A percentile compares a stretch with the other conserved stretches of the same genome.
Conservation (phyloP, 2,113 vertebrate species). For the Apteryx owenii region DNA sequence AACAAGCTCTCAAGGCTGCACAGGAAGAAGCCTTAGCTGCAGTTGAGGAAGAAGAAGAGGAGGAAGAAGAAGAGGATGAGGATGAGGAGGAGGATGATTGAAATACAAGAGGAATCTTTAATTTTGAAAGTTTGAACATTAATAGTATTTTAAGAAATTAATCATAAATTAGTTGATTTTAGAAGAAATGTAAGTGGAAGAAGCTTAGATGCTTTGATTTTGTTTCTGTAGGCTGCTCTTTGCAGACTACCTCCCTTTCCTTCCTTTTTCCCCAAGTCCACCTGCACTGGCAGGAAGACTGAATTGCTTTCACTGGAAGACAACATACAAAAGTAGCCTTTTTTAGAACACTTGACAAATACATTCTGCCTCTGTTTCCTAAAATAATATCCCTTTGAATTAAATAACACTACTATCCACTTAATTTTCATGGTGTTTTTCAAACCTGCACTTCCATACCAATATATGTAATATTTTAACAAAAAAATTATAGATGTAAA, state of each 20-base stretch:
- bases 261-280: no score
- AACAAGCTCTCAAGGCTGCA: conserved; percentile 78
- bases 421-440: fast-evolving
- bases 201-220: not conserved
- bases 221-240: not conserved
- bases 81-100: conserved; percentile 75
- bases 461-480: not conserved
- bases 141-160: not conserved
- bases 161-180: not conserved
- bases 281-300: fast-evolving
- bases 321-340: fast-evolving
- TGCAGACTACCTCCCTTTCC: no score
- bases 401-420: not conserved
- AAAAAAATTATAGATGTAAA: not conserved
- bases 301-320: no score
- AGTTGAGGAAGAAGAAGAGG: conserved; percentile 77
- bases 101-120: not conserved
- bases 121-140: not conserved
- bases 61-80: conserved; percentile 79
- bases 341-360: not conserved
- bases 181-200: not conserved
- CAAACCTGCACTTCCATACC: not conserved
- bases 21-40: conserved; percentile 77
- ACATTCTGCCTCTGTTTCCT: no score
- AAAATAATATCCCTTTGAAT: not conserved